A percentile compares a stretch with the other conserved stretches of the same genome.
Conservation (phyloP, 1,140 invertebrate genomes). For the Drosophila navojoa region DNA sequence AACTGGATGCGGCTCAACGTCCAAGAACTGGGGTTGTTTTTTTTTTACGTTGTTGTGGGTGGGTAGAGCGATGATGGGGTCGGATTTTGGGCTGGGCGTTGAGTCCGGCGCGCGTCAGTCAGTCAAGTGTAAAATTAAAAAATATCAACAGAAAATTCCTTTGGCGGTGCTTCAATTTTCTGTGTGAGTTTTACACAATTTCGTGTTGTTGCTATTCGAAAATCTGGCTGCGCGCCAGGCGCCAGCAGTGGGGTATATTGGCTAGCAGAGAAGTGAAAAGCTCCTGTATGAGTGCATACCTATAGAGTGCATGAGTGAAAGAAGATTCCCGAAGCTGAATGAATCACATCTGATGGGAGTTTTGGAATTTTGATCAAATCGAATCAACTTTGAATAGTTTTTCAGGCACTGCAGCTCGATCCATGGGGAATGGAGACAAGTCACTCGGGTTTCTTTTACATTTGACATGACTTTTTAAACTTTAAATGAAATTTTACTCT, state of each 20-base stretch:
- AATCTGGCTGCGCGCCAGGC: neutral
- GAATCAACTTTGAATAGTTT: too few relatives aligned
- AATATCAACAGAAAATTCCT: slow-evolving; percentile 80
- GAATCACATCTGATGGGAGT: too few relatives aligned
- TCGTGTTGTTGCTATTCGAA: slow-evolving; percentile 24
- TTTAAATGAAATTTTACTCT: neutral
- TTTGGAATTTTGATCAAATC: too few relatives aligned
- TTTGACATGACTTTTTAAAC: too few relatives aligned
- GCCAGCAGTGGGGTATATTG: neutral
- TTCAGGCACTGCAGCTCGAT: too few relatives aligned
- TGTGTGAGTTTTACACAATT: slow-evolving; percentile 46
- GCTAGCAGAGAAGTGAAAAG: neutral
- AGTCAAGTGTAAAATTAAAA: slow-evolving; percentile 82
- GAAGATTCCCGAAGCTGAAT: too few relatives aligned
- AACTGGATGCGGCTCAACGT: slow-evolving; percentile 8
- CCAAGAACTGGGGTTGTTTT: neutral
- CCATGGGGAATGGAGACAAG: too few relatives aligned
- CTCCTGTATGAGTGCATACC: too few relatives aligned
- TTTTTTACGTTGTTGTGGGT: neutral
- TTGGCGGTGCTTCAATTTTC: slow-evolving; percentile 75
- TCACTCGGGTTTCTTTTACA: too few relatives aligned
- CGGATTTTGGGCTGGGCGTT: neutral
- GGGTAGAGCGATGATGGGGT: neutral
- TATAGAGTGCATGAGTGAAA: too few relatives aligned
- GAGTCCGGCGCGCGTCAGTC: slow-evolving; percentile 47